Base-by-base conservation (phyloP, 1,140 invertebrate genomes). In the Rhizoglyphus robini region DNA sequence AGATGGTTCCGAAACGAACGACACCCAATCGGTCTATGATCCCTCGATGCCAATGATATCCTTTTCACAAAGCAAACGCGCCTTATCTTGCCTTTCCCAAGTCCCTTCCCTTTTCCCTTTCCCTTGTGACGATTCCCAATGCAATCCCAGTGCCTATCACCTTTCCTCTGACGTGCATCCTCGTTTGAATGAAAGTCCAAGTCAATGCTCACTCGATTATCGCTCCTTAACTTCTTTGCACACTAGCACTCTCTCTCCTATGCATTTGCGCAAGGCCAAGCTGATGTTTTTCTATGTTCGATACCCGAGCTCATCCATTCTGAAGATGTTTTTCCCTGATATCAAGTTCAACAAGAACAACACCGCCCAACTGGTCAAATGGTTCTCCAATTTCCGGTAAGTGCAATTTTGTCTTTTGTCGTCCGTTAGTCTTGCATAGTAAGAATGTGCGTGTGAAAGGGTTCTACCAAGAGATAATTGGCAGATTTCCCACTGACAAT, bases 301-400 rank as follows among this genome's bases (percentile, higher is more conserved):
- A 71, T 99, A 99, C 80, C 96, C 96, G 46, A 96, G 89, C 77
- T 98, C 95, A 49, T 86, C 91, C 71, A 88, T 98, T 69, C 86
- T 99, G 74, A 99, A 99, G 83, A 95, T 94, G 84, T 99, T 96
- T 83, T 99, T 99, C 83, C 95, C 95, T 15, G 96, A 99, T 82
- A 97, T 99, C 79, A 95, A 94, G 77, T 99, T 99, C 83, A 99
- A 99, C 83, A 99, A 99, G 81, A 97, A 98, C 82, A 99, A 99
- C 81, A 99, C 96, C 68, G 96, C 96, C 72, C 96, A 99, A 81
- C 86, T 99, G 74, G 96, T 99, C 81, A 99, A 99, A 80, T 99
- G 96, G 96, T 98, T 99, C 85, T 97, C 93, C 75, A 99, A 98
- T 77, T 99, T 99, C 81, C 85, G 94, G 94, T 96, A 79, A 89